Evolutionary conservation across 1,140 invertebrate genomes (phyloP).

Genomic region (Caenorhabditis latens): DNA sequence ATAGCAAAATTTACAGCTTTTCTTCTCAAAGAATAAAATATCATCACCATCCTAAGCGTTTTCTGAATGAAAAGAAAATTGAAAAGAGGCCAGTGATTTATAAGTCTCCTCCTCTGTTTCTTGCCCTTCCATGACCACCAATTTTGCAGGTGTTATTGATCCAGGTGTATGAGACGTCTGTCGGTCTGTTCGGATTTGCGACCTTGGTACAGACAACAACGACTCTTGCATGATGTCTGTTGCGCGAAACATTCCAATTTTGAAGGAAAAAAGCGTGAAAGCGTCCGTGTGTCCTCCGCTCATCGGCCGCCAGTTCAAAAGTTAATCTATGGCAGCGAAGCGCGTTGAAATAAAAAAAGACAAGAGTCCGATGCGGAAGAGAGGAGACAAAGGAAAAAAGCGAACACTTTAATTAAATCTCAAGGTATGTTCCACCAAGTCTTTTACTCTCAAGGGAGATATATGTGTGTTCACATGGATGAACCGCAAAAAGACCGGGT

Average conservation of each 20-base stretch:
- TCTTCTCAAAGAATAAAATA: not conserved
- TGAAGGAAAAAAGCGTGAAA: constrained; percentile 48
- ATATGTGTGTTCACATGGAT: constrained; percentile 46
- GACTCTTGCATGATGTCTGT: constrained; percentile 38
- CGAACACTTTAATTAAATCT: constrained; percentile 44
- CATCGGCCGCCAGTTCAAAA: constrained; percentile 30
- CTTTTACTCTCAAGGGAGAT: not conserved
- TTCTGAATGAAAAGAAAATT: not conserved
- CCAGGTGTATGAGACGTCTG: constrained; percentile 55
- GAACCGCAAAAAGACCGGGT: constrained; percentile 48
- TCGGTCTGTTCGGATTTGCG: constrained; percentile 49
- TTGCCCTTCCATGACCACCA: constrained; percentile 20
- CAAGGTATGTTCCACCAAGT: constrained; percentile 10
- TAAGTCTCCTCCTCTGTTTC: constrained; percentile 24
- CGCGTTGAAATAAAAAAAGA: constrained; percentile 8
- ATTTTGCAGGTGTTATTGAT: constrained; percentile 54
- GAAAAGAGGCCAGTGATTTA: constrained; percentile 32
- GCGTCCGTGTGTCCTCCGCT: not conserved
- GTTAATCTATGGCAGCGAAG: constrained; percentile 48
- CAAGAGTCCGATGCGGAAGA: not conserved
- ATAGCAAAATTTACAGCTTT: constrained; percentile 6
- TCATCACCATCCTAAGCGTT: too few species aligned
- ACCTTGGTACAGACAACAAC: constrained; percentile 47
- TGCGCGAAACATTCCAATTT: constrained; percentile 52
- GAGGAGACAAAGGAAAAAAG: not conserved